Base-by-base conservation (phyloP, 30 jellyfish, hydroid and myxozoan genomes). In the Turritopsis dohrnii region DNA sequence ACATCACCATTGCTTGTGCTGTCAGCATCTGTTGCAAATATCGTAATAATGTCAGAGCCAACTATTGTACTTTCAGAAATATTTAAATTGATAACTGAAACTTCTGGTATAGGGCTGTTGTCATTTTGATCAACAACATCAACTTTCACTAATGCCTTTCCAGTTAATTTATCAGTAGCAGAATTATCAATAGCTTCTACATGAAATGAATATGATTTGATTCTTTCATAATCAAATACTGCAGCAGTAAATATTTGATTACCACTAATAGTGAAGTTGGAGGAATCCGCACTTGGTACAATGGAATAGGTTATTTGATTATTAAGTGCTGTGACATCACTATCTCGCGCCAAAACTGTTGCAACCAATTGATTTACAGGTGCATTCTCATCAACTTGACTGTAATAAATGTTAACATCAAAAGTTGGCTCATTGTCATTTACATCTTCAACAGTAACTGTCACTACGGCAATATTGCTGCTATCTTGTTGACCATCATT, bases 171-270 rank as follows among this genome's bases (percentile, higher is more conserved):
- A 26, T 84, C 86, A 28, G 41, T 28, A 30, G 72, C 54, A 19
- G 88, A 90, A 16, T 93, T 85, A 71, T 93, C 96, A n/a, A 81
- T 90, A 20, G 98, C 98, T 73, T 88, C 91, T 53, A 93, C 96
- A 69, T 76, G 83, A 71, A 93, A 72, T 3, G 88, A 54, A 69
- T 87, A 93, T 1, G 76, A 17, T 8, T 28, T 80, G 28, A 53
- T 52, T 19, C 60, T 52, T 83, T 93, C 98, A 31, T 84, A 81
- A 75, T 93, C 97, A 83, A 93, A 85, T 5, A 52, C 66, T 22
- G 72, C 82, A 72, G 69, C 52, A 16, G 94, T 28, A 27, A 31
- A 23, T 1, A 93, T 65, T 22, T 22, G 85, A 26, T 94, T 92
- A 54, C 92, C 85, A 66, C 76, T 83, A 82, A 93, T 79, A 1